Evolutionary conservation across 2,888 invertebrate genomes (phyloP).

Genomic region (Melieria omissa): DNA sequence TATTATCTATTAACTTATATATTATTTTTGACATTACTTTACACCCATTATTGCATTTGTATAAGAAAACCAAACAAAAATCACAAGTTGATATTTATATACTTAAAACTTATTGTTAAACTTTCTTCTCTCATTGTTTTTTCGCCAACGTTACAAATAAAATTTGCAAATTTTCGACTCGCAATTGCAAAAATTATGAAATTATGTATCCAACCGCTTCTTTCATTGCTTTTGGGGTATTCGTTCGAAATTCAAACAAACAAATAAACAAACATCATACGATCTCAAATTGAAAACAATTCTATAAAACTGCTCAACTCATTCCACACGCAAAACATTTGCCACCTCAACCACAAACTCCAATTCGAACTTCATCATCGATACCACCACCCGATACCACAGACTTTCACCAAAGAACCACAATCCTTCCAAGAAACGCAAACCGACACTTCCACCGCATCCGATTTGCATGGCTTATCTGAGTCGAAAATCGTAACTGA

Average conservation of each 20-base stretch:
- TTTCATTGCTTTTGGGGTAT: slow-evolving; percentile 50
- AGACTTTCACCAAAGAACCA: slow-evolving; percentile 58
- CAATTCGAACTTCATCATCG: slow-evolving; percentile 14
- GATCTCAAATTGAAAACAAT: background rate
- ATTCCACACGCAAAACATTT: slow-evolving; percentile 14
- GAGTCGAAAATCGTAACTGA: slow-evolving; percentile 67
- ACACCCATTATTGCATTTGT: background rate
- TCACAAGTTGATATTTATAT: slow-evolving; percentile 35
- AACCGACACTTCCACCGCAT: slow-evolving; percentile 58
- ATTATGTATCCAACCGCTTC: slow-evolving; percentile 44
- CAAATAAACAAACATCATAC: slow-evolving; percentile 25
- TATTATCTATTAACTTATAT: slow-evolving; percentile 10
- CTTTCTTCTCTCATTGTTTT: slow-evolving; percentile 59
- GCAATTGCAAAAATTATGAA: slow-evolving; percentile 39
- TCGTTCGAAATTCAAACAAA: slow-evolving; percentile 31
- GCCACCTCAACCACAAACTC: slow-evolving; percentile 4
- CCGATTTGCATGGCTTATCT: slow-evolving; percentile 64
- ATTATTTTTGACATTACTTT: slow-evolving; percentile 1
- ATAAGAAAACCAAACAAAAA: background rate
- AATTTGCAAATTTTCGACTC: slow-evolving; percentile 40
- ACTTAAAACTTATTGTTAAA: slow-evolving; percentile 58
- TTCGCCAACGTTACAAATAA: slow-evolving; percentile 54
- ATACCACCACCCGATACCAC: slow-evolving; percentile 30
- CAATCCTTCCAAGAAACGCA: slow-evolving; percentile 60
- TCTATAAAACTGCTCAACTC: slow-evolving; percentile 16